phyloP scores from a whole-genome alignment of 1,140 invertebrate genomes.

The Zophobas atratus region DNA sequence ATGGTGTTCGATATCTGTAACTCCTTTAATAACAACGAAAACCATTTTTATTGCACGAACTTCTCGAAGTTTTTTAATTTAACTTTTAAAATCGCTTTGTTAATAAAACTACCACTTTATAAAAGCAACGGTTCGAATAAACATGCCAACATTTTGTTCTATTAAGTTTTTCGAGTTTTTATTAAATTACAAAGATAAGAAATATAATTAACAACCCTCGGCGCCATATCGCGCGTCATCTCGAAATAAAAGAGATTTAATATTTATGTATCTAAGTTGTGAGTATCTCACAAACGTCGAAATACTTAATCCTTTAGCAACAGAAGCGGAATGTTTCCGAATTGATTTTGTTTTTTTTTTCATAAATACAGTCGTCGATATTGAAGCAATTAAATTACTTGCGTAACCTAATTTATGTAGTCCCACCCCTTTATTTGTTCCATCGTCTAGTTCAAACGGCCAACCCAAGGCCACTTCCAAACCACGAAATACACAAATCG shows the following conservation, averaged over 20 bases:
- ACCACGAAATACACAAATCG: too few species aligned
- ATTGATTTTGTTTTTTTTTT: too few species aligned
- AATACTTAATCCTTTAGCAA: too few species aligned
- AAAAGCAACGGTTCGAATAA: slow-evolving; percentile 18
- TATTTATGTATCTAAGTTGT: slow-evolving; percentile 52
- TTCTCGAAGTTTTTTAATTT: slow-evolving; percentile 35
- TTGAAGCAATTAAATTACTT: too few species aligned
- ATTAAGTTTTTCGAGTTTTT: slow-evolving; percentile 39
- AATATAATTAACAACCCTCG: slow-evolving; percentile 39
- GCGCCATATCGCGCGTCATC: slow-evolving; percentile 32
- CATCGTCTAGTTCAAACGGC: too few species aligned
- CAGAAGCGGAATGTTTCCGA: too few species aligned
- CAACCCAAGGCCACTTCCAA: too few species aligned
- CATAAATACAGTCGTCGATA: too few species aligned
- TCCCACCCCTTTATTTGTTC: too few species aligned
- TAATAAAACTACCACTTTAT: slow-evolving; percentile 37
- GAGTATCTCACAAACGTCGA: slow-evolving; percentile 18
- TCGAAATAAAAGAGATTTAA: slow-evolving; percentile 52
- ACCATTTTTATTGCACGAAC: slow-evolving; percentile 5
- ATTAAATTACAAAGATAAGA: slow-evolving; percentile 46
- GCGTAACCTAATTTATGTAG: too few species aligned
- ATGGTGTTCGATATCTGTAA: neutral
- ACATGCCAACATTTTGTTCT: slow-evolving; percentile 37
- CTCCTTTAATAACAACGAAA: neutral
- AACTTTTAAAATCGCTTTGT: slow-evolving; percentile 22